A percentile compares a stretch with the other conserved stretches of the same genome.
Evolutionary conservation across 2,797 vertebrate genomes (phyloP).

Genomic region (Nyctibius grandis): DNA sequence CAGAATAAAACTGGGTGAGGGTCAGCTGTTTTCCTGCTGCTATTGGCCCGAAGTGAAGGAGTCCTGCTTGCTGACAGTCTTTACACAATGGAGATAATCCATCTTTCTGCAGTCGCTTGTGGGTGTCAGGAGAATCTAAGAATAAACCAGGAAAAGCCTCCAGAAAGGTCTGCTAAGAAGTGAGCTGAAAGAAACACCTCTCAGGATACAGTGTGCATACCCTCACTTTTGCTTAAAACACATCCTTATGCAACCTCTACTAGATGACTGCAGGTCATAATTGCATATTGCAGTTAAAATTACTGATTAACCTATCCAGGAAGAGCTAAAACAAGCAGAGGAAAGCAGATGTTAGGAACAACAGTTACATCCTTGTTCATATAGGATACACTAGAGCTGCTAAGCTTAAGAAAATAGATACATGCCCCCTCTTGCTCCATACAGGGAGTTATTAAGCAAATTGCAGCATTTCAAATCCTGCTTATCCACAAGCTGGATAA

Average conservation of each 20-base stretch:
- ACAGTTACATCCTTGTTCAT: background rate
- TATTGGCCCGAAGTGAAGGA: background rate
- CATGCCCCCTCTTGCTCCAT: background rate
- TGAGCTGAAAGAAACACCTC: background rate
- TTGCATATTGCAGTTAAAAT: background rate
- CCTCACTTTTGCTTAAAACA: background rate
- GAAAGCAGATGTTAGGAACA: background rate
- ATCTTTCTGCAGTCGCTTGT: background rate
- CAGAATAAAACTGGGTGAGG: rapidly evolving
- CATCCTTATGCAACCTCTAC: background rate
- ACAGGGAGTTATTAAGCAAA: background rate
- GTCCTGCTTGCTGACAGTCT: background rate
- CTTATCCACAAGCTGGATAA: background rate
- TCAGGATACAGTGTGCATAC: background rate
- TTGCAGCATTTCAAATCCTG: background rate
- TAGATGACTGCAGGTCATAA: background rate
- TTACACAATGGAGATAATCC: background rate
- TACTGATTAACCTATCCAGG: background rate
- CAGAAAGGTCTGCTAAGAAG: background rate
- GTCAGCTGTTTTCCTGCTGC: background rate
- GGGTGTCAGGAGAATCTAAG: background rate
- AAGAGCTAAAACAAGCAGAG: background rate
- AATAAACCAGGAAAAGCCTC: slow-evolving; percentile 30
- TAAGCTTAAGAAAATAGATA: background rate
- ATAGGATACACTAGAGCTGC: background rate